Conservation (phyloP, 1,140 invertebrate species). For the Idris sp. region DNA sequence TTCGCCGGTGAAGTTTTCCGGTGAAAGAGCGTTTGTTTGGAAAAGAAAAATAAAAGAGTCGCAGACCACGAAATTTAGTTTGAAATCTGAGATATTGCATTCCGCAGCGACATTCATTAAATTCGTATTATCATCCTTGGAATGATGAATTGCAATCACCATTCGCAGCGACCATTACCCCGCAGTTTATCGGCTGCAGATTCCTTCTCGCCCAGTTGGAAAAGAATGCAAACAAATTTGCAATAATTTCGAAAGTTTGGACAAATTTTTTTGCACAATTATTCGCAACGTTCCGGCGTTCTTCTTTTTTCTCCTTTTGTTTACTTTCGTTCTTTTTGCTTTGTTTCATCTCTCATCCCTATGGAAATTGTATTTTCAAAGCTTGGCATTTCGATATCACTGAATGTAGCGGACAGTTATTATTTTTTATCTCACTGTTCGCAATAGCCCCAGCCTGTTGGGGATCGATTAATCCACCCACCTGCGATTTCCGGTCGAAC, state of each 20-base stretch:
- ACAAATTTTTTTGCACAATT: slow-evolving; percentile 44
- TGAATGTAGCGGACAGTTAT: slow-evolving; percentile 50
- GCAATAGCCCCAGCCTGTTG: slow-evolving; percentile 56
- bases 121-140: slow-evolving; percentile 37
- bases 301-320: too few species aligned
- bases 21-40: background rate
- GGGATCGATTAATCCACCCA: slow-evolving; percentile 71
- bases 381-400: slow-evolving; percentile 31
- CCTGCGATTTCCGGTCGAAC: slow-evolving; percentile 70
- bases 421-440: slow-evolving; percentile 62
- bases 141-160: slow-evolving; percentile 42
- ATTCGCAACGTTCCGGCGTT: slow-evolving; percentile 29
- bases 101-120: slow-evolving; percentile 29
- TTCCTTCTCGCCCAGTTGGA: slow-evolving; percentile 24
- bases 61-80: slow-evolving; percentile 12
- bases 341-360: slow-evolving; percentile 17
- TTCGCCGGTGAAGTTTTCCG: background rate
- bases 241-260: slow-evolving; percentile 42
- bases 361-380: slow-evolving; percentile 40
- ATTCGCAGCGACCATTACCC: slow-evolving; percentile 30
- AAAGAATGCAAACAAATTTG: slow-evolving; percentile 52
- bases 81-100: slow-evolving; percentile 22
- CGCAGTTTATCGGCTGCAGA: slow-evolving; percentile 37
- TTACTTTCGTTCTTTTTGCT: too few species aligned
- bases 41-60: background rate